Conservation (phyloP, 1,140 invertebrate genomes). For the Sweltsa coloradensis region DNA sequence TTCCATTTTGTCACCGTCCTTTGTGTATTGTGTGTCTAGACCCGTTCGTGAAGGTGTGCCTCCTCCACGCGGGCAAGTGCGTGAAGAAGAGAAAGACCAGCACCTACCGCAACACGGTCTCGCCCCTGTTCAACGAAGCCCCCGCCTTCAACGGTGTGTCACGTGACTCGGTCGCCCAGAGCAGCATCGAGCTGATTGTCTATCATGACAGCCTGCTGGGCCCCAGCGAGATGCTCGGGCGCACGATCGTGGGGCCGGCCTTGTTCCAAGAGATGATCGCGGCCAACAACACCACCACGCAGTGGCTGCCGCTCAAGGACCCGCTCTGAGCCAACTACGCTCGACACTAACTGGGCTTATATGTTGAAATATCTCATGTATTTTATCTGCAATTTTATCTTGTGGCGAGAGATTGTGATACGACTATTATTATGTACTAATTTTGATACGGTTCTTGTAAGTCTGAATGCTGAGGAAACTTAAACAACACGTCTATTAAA, state of each 20-base stretch:
- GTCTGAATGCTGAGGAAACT: no score
- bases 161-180: conserved; percentile 38
- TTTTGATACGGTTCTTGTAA: no score
- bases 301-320: conserved; percentile 38
- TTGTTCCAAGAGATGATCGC: conserved; percentile 41
- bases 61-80: conserved; percentile 61
- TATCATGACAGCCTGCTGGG: conserved; percentile 38
- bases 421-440: no score
- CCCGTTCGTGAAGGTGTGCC: conserved; percentile 74
- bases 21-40: conserved; percentile 39
- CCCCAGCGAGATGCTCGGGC: conserved; percentile 37
- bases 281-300: conserved; percentile 39
- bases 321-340: neutral
- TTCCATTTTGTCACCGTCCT: no score
- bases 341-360: no score
- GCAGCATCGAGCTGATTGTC: conserved; percentile 37
- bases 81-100: conserved; percentile 85
- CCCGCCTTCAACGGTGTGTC: conserved; percentile 70
- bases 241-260: conserved; percentile 34
- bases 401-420: no score
- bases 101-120: conserved; percentile 69
- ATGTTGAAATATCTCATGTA: no score
- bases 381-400: no score
- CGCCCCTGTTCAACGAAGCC: conserved; percentile 79
- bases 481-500: no score